A percentile compares a stretch with the other conserved stretches of the same genome.
Evolutionary conservation across 1,140 invertebrate species (phyloP).

Genomic region (Pseudachorutes palmiensis): DNA sequence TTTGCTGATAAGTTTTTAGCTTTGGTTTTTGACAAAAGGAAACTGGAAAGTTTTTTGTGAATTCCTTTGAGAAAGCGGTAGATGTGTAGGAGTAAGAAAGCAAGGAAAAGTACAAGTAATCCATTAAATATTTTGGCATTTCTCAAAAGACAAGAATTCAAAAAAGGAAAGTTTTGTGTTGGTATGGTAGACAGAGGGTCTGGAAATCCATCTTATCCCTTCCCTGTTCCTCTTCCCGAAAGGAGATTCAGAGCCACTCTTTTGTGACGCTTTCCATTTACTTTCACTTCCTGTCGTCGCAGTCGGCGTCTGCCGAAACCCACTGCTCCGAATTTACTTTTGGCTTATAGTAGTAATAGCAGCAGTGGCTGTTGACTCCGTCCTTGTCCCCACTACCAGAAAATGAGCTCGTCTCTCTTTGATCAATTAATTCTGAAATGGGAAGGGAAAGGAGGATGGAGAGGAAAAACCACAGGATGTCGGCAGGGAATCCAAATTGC

Average conservation of each 20-base stretch:
- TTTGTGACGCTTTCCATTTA: conserved; percentile 10
- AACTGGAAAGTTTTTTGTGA: neutral
- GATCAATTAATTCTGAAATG: conserved; percentile 5
- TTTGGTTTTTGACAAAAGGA: neutral
- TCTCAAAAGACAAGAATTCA: too few species aligned
- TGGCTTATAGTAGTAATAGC: too few species aligned
- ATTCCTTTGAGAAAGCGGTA: neutral
- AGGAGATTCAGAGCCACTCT: neutral
- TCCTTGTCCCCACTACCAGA: too few species aligned
- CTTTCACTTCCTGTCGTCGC: conserved; percentile 5
- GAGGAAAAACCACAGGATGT: neutral
- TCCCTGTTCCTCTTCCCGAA: too few species aligned
- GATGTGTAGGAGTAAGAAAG: neutral
- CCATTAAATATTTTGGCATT: neutral
- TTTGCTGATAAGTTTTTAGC: neutral
- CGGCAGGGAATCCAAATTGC: neutral
- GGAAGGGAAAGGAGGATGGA: neutral
- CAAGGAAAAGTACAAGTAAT: neutral
- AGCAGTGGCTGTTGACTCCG: too few species aligned
- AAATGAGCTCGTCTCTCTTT: neutral
- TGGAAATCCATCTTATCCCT: too few species aligned
- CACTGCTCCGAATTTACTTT: too few species aligned
- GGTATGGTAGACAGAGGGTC: too few species aligned
- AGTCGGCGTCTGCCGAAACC: neutral
- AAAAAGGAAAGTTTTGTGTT: too few species aligned